Percentiles rank a stretch among this genome's conserved stretches.
Evolutionary conservation across 2,797 vertebrate genomes (phyloP).

Genomic region (Parauchenoglanis ngamensis): DNA sequence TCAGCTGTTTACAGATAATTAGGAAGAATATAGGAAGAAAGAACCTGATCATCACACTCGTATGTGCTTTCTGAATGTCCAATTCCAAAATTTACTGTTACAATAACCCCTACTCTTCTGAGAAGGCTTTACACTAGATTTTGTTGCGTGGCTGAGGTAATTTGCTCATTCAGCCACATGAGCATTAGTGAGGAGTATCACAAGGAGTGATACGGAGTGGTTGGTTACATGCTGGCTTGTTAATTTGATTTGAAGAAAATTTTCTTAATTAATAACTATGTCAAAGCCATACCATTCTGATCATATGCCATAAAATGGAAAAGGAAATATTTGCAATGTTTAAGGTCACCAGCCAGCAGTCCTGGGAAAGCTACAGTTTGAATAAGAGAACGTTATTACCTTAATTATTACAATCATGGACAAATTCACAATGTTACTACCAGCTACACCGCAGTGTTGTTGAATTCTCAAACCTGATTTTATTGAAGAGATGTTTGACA

Average conservation of each 20-base stretch:
- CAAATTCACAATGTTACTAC: no score
- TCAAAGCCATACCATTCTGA: neutral
- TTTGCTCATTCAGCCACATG: neutral
- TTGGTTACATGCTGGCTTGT: neutral
- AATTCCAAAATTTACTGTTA: neutral
- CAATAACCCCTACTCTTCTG: neutral
- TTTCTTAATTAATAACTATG: neutral
- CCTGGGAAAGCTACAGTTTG: neutral
- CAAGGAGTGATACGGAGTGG: neutral
- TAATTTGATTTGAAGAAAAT: neutral
- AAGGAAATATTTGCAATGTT: neutral
- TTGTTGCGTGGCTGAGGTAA: neutral
- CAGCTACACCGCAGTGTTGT: neutral
- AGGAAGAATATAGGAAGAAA: neutral
- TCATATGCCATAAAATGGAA: neutral
- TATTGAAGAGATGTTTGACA: neutral
- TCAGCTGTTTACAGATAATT: constrained; percentile 3
- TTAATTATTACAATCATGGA: neutral
- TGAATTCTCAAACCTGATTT: neutral
- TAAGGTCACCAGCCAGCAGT: neutral
- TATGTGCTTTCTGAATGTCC: neutral
- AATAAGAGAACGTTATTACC: neutral
- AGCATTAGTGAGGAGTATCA: neutral
- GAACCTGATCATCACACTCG: neutral
- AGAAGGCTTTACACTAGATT: neutral